Conservation (phyloP, 2,113 vertebrate species). For the Trichomycterus rosablanca region DNA sequence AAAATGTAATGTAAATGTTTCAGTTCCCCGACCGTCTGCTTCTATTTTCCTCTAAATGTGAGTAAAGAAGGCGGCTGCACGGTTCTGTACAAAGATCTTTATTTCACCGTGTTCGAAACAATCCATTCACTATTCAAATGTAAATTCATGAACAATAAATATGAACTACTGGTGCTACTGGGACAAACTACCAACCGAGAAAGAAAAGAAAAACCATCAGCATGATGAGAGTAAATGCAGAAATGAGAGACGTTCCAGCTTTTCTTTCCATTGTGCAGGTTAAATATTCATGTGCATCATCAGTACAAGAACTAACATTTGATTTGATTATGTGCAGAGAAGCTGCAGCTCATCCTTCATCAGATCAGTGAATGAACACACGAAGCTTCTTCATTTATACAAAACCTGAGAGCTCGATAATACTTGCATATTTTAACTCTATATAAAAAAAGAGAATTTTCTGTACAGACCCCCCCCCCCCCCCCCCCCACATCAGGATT, state of each 20-base stretch:
- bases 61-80: background rate
- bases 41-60: too few species aligned
- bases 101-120: slow-evolving; percentile 83
- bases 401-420: slow-evolving; percentile 48
- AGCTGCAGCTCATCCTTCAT: too few species aligned
- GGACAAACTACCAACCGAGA: slow-evolving; percentile 36
- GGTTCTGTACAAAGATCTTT: slow-evolving; percentile 69
- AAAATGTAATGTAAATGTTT: too few species aligned
- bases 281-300: slow-evolving; percentile 11
- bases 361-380: too few species aligned
- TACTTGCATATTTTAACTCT: slow-evolving; percentile 46
- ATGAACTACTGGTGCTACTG: slow-evolving; percentile 33
- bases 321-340: too few species aligned
- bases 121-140: slow-evolving; percentile 66
- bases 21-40: too few species aligned
- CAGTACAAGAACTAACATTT: slow-evolving; percentile 1
- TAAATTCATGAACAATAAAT: slow-evolving; percentile 35
- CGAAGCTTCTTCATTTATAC: slow-evolving; percentile 34
- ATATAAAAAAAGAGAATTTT: slow-evolving; percentile 39
- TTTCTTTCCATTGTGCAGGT: slow-evolving; percentile 23
- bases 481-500: slow-evolving; percentile 72
- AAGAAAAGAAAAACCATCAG: background rate
- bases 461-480: slow-evolving; percentile 61
- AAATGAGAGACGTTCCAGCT: slow-evolving; percentile 5
- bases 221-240: slow-evolving; percentile 24